A percentile compares a stretch with the other conserved stretches of the same genome.
Conservation (phyloP, 2,797 vertebrate genomes). For the Craterocephalus amniculus region DNA sequence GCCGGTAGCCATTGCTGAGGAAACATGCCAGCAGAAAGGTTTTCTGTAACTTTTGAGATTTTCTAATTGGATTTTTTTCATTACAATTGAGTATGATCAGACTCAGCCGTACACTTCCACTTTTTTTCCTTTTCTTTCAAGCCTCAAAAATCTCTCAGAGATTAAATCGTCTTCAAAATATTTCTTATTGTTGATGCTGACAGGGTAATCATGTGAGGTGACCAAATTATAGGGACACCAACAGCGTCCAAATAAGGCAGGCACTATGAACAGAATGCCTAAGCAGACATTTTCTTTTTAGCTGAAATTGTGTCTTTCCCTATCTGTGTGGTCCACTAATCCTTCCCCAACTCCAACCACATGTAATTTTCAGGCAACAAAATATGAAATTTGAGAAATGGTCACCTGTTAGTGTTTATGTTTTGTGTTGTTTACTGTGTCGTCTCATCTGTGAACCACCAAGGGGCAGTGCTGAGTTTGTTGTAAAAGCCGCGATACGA, state of each 20-base stretch:
- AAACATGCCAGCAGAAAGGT: constrained; percentile 17
- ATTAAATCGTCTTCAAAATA: constrained; percentile 14
- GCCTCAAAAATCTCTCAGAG: not conserved
- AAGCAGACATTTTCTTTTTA: not conserved
- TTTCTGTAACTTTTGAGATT: constrained; percentile 17
- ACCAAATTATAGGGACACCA: not conserved
- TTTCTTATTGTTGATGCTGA: not conserved
- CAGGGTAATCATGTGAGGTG: constrained; percentile 10
- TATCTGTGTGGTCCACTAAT: not conserved
- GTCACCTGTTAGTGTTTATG: not conserved
- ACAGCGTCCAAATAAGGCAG: not conserved
- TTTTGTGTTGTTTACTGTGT: not conserved
- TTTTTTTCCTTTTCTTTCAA: not conserved
- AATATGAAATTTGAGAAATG: not conserved
- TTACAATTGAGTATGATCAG: constrained; percentile 14
- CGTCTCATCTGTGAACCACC: too few relatives aligned
- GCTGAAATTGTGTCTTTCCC: not conserved
- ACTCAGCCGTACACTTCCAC: not conserved
- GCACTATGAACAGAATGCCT: not conserved
- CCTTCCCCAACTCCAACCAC: not conserved
- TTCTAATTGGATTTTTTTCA: constrained; percentile 35
- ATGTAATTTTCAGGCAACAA: not conserved
- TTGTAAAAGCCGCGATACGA: too few relatives aligned
- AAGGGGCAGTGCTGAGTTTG: too few relatives aligned
- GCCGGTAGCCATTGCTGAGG: constrained; percentile 16